Conservation (phyloP, 2,888 invertebrate species). For the Lithophane semibrunnea region DNA sequence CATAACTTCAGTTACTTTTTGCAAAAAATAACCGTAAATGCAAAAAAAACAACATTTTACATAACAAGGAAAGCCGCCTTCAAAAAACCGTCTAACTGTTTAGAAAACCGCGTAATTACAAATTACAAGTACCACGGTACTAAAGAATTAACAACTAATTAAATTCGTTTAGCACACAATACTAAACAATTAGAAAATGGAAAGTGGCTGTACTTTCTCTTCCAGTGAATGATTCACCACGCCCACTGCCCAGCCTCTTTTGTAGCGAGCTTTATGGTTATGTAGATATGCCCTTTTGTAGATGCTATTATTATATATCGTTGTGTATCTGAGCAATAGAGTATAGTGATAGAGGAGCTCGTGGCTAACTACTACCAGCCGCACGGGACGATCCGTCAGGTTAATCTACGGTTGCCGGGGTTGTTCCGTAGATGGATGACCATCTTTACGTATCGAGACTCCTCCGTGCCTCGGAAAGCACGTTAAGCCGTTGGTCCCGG, state of each 20-base stretch:
- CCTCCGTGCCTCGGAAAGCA: too few relatives aligned
- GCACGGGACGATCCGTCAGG: too few relatives aligned
- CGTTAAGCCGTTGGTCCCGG: too few relatives aligned
- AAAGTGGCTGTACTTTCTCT: conserved; percentile 67
- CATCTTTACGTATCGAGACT: too few relatives aligned
- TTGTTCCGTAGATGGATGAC: too few relatives aligned
- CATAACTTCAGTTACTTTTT: not conserved
- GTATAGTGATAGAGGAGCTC: too few relatives aligned
- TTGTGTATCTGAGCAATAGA: too few relatives aligned
- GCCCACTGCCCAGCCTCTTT: conserved; percentile 60
- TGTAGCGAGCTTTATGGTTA: conserved; percentile 18
- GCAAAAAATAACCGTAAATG: not conserved
- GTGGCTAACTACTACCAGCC: too few relatives aligned
- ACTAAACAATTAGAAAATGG: conserved; percentile 59
- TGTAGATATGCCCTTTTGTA: conserved; percentile 48
- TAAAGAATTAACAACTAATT: conserved; percentile 61
- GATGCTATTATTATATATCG: conserved; percentile 20
- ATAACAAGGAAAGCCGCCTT: conserved; percentile 23
- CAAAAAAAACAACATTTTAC: not conserved
- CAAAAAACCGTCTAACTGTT: conserved; percentile 1
- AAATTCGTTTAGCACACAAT: conserved; percentile 62
- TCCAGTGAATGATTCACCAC: conserved; percentile 40
- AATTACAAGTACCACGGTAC: conserved; percentile 36
- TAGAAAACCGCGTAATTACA: conserved; percentile 48
- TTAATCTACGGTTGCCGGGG: too few relatives aligned